A percentile compares a stretch with the other conserved stretches of the same genome.
Evolutionary conservation across 2,797 vertebrate species (phyloP).

Genomic region (Sarcoramphus papa): DNA sequence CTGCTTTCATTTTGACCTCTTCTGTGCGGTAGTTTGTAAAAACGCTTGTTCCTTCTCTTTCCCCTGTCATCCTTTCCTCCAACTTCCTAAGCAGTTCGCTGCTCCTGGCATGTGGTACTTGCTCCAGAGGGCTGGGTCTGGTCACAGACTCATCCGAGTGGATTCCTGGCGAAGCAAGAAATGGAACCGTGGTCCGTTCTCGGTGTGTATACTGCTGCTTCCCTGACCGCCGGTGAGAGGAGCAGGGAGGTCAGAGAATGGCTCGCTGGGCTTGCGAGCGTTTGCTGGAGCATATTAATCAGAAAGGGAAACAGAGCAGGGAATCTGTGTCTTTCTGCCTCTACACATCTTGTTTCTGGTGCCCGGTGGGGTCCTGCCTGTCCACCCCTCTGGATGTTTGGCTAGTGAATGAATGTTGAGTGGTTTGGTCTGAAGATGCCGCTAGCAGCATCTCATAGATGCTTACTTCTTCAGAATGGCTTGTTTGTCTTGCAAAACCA

Average conservation of each 20-base stretch:
- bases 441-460: background rate
- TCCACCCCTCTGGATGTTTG: background rate
- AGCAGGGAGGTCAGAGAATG: background rate
- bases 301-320: background rate
- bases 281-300: background rate
- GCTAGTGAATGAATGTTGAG: background rate
- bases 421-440: background rate
- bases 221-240: background rate
- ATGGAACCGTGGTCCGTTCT: rapidly evolving
- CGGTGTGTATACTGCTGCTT: rapidly evolving
- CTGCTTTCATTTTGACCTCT: background rate
- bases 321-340: background rate
- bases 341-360: background rate
- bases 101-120: background rate
- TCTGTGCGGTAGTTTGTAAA: background rate
- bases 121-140: background rate
- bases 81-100: background rate
- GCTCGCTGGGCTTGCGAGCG: rapidly evolving
- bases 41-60: background rate
- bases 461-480: background rate
- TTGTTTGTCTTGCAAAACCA: background rate
- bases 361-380: background rate
- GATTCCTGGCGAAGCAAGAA: background rate
- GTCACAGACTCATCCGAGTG: background rate
- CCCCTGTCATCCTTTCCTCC: background rate